Conservation (phyloP, 1,140 invertebrate species). For the Atta texana region DNA sequence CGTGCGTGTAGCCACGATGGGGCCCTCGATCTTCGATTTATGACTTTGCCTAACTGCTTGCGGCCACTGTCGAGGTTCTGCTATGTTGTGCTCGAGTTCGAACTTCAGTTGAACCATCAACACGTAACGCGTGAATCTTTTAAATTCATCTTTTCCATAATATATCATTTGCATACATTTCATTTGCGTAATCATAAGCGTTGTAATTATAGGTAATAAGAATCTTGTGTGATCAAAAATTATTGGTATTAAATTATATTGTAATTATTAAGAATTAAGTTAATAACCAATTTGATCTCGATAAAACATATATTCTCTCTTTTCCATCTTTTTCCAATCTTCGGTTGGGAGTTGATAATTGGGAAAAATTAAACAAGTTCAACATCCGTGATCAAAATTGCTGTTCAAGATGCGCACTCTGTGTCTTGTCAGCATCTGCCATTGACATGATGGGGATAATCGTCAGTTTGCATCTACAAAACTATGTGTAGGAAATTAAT, state of each 20-base stretch:
- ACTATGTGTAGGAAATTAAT: conserved; percentile 38
- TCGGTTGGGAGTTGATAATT: neutral
- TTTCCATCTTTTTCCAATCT: neutral
- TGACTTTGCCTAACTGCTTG: conserved; percentile 64
- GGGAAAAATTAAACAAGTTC: neutral
- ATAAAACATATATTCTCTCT: neutral
- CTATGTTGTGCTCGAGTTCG: conserved; percentile 20
- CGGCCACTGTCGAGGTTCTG: conserved; percentile 31
- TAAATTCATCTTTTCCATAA: neutral
- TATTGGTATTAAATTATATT: neutral
- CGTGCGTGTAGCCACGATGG: conserved; percentile 61
- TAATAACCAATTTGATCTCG: neutral
- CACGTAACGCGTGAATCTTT: conserved; percentile 10
- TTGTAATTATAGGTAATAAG: neutral
- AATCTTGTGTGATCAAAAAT: neutral
- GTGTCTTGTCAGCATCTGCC: neutral
- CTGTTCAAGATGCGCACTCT: neutral
- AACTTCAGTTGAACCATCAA: conserved; percentile 34
- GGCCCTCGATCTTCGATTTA: conserved; percentile 70
- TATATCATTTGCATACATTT: neutral
- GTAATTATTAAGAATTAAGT: neutral
- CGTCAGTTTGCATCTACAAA: neutral
- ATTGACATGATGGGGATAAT: neutral
- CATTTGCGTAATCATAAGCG: neutral
- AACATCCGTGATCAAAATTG: neutral